These are phyloP conservation scores for Acromyrmex charruanus DNA, from an alignment of 1,140 invertebrate genomes.

Conservation along the genomic window DNA sequence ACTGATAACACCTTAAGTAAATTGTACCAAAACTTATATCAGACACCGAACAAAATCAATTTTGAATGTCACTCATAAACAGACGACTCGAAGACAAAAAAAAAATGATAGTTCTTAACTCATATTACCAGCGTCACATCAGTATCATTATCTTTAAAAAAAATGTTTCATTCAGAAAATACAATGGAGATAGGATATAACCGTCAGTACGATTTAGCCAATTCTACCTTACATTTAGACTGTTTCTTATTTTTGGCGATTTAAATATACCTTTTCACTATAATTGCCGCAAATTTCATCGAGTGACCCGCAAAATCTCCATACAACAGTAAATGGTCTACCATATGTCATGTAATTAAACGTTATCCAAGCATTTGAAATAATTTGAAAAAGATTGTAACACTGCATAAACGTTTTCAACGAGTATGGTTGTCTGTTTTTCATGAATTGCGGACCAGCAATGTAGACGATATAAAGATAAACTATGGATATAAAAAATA, in stretches of 20 bases:
- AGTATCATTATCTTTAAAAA: too few relatives aligned
- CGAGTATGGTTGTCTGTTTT: slow-evolving; percentile 87
- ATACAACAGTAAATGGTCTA: slow-evolving; percentile 66
- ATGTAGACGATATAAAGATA: slow-evolving; percentile 85
- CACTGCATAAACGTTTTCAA: slow-evolving; percentile 87
- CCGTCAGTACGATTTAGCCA: too few relatives aligned
- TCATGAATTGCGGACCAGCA: slow-evolving; percentile 88
- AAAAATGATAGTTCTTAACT: too few relatives aligned
- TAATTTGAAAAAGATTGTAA: slow-evolving; percentile 89
- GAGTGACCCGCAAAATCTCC: slow-evolving; percentile 44
- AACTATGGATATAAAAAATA: neutral
- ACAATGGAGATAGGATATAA: too few relatives aligned
- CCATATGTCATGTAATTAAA: neutral
- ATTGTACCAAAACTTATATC: too few relatives aligned
- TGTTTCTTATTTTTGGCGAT: neutral
- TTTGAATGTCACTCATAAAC: too few relatives aligned
- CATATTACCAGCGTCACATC: too few relatives aligned
- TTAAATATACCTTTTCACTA: slow-evolving; percentile 21
- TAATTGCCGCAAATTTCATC: neutral
- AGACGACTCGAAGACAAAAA: too few relatives aligned
- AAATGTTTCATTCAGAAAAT: too few relatives aligned
- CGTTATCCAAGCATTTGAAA: slow-evolving; percentile 82
- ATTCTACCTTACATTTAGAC: too few relatives aligned
- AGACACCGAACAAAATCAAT: too few relatives aligned
- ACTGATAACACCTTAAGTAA: too few relatives aligned